These are phyloP conservation scores for Calameuta idolon DNA, from an alignment of 2,888 invertebrate species.

Conservation along the genomic window DNA sequence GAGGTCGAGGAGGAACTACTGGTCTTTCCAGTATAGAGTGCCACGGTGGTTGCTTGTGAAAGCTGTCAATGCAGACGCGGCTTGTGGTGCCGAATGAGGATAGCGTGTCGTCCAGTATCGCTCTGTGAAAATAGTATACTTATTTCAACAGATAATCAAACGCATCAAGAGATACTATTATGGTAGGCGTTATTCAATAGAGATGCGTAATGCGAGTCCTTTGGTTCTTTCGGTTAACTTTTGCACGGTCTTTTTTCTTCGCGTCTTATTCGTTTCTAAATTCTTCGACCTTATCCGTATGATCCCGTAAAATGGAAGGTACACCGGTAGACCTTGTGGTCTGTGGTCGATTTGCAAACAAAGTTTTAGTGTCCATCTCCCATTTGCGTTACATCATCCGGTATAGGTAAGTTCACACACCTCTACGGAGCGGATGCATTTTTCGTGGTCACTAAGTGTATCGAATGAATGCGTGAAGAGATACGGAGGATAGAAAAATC, in stretches of 20 bases:
- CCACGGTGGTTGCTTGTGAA: background rate
- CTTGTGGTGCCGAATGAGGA: background rate
- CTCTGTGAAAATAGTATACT: background rate
- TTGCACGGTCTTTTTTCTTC: background rate
- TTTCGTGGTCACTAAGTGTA: constrained; percentile 10
- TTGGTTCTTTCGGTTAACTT: background rate
- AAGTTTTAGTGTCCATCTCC: constrained; percentile 5
- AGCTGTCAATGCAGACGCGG: background rate
- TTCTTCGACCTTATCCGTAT: background rate
- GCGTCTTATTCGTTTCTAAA: background rate
- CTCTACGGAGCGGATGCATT: constrained; percentile 9
- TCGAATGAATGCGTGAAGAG: constrained; percentile 6
- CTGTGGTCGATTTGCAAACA: constrained; percentile 20
- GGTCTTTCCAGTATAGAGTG: background rate
- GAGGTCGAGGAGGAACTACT: background rate
- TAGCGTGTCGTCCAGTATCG: background rate
- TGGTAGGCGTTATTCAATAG: background rate
- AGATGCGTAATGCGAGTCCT: background rate
- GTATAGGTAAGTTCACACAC: constrained; percentile 21
- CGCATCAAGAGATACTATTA: no score
- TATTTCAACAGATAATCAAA: background rate
- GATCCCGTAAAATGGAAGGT: background rate
- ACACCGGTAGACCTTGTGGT: constrained; percentile 8
- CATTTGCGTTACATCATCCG: constrained; percentile 19
- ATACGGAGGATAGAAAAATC: constrained; percentile 1